Base-by-base conservation (phyloP, 2,797 vertebrate species). In the Lepilemur ruficaudatus region DNA sequence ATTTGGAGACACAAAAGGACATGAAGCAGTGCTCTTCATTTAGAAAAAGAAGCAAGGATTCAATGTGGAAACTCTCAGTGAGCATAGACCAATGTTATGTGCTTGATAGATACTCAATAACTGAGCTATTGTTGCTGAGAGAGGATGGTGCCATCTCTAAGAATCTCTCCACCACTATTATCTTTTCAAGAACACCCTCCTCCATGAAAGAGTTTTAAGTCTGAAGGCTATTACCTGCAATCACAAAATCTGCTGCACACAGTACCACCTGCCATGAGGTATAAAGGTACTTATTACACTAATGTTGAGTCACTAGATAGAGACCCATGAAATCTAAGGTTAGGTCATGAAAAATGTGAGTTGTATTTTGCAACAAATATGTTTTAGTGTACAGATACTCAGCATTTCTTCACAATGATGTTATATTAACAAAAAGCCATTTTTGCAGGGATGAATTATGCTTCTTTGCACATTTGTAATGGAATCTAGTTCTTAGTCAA, bases 401-500 rank as follows among this genome's bases (percentile, higher is more conserved):
- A 65, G 35, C 35, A 69, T 92, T 95, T 97, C 75, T 92, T 93
- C 72, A 18, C 41, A 70, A 79, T 25, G 43, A 97, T 50, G 48
- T 85, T 85, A 89, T 61, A 73, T 79, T 95, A 67, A 94, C 63
- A 82, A 95, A 96, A 95, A 95, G 73, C 63, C 86, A 85, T 89
- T 96, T 96, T 94, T 91, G 14, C 13, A 38, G 67, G 38, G 48
- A 96, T 89, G 67, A 94, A 94, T 94, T 97, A 92, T 79, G 65
- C 78, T 79, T 93, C 95, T 90, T 95, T 89, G 87, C 59, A 81
- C 89, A 86, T 95, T 91, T 96, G 88, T 91, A 89, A 95, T 86
- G 59, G 94, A 97, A 97, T 97, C 97, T 92, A 94, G 79, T 86
- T 96, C 91, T 92, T 80, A 89, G 85, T 95, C 82, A 14, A 61